These are phyloP conservation scores for Charadrius vociferus DNA, from an alignment of 2,113 vertebrate species.

Conservation along the genomic window DNA sequence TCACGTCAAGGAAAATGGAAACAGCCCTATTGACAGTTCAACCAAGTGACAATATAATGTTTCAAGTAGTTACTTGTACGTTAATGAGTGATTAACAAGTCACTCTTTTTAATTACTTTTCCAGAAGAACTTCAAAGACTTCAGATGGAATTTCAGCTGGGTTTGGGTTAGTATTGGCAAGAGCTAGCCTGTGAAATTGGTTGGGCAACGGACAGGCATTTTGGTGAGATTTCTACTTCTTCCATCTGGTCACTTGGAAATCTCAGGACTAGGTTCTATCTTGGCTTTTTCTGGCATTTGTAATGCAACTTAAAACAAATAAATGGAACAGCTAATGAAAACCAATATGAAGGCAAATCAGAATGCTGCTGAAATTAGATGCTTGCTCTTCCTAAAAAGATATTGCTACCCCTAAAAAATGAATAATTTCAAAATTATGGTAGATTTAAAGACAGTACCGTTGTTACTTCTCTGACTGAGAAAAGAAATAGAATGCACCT, in stretches of 20 bases:
- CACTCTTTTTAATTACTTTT: not conserved
- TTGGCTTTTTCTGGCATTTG: not conserved
- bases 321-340: not conserved
- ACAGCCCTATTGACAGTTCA: not conserved
- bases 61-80: not conserved
- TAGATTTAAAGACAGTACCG: not conserved
- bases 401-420: not conserved
- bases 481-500: not conserved
- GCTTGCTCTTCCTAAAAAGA: not conserved
- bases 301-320: not conserved
- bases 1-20: not conserved
- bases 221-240: not conserved
- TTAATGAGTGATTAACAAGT: constrained; percentile 21
- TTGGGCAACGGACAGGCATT: not conserved
- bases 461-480: not conserved
- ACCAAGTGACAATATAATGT: not conserved
- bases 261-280: not conserved
- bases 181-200: not conserved
- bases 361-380: not conserved
- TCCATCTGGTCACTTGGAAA: not conserved
- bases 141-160: not conserved
- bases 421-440: not conserved
- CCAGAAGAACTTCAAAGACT: not conserved
- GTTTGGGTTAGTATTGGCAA: constrained; percentile 9
- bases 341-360: not conserved